Base-by-base conservation (phyloP, 2,888 invertebrate genomes). In the Nemoura dubitans region DNA sequence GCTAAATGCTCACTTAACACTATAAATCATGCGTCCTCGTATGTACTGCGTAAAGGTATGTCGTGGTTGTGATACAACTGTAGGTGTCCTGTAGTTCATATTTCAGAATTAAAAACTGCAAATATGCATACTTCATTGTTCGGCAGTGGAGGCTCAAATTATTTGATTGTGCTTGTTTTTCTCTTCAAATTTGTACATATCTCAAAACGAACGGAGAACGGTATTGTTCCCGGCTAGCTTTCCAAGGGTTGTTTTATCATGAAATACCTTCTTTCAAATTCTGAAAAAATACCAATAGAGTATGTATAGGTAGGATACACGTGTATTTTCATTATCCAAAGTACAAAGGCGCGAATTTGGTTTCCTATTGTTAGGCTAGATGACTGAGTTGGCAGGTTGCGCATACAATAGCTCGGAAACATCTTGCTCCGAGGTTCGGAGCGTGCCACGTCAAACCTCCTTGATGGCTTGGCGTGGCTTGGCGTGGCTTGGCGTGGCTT, bases 301-400 rank as follows among this genome's bases (percentile, higher is more conserved):
- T 59, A 59, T 3, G 59, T 21, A 59, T 59, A 36, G 36, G 36
- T 36, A 36, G 36, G 36, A 59, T 59, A 78, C 84, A 42, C 77
- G 77, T 85, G 85, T 29, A 28, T 81, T 87, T 87, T 87, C 87
- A 87, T 87, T 87, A 87, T 59, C 30, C 82, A 85, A 82, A 87
- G 85, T 87, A 87, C 87, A 85, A 87, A 85, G 76, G 85, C 87
- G 85, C 29, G 84, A 84, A 84, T 84, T 84, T 84, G 59, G 84
- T 84, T 84, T 59, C 84, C 84, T 76, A 76, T 84, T 84, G 84
- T 84, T 43, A n/a, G 30, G 30, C 30, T 27, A 59, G 14, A 59
- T 59, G 59, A 59, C 6, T 59, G 59, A 59, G 59, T 59, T 59
- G 59, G 6, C 21, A 21, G 59, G 16, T 59, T 59, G 59, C 14